Conservation (phyloP, 1,140 invertebrate genomes). For the Heterodera carotae region DNA sequence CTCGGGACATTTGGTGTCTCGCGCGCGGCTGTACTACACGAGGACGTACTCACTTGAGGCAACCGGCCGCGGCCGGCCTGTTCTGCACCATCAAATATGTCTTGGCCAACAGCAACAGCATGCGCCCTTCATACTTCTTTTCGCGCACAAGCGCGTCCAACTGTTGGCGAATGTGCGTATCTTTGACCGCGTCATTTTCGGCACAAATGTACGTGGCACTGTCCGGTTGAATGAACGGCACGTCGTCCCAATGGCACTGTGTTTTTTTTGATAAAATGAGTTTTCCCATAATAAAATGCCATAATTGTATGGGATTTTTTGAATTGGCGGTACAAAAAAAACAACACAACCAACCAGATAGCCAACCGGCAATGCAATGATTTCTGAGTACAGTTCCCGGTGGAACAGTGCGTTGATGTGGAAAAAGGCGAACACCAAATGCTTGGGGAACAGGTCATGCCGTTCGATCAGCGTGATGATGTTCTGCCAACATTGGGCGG, state of each 20-base stretch:
- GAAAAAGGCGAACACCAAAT: constrained; percentile 50
- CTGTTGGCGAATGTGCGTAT: constrained; percentile 18
- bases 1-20: too few species aligned
- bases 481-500: constrained; percentile 47
- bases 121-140: constrained; percentile 42
- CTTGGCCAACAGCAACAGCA: constrained; percentile 46
- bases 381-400: constrained; percentile 34
- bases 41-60: constrained; percentile 20
- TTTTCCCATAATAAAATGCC: too few species aligned
- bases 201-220: constrained; percentile 30
- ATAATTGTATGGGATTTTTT: too few species aligned
- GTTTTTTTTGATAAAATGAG: background rate
- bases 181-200: constrained; percentile 9
- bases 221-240: constrained; percentile 33
- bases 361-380: constrained; percentile 35
- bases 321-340: background rate
- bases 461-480: constrained; percentile 45
- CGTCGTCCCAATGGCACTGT: constrained; percentile 37
- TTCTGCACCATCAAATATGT: constrained; percentile 56
- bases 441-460: constrained; percentile 44
- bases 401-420: constrained; percentile 46
- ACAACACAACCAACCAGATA: constrained; percentile 30
- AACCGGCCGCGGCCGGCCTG: constrained; percentile 40
- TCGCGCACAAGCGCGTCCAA: constrained; percentile 37
- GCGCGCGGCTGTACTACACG: too few species aligned